Evolutionary conservation across 2,888 invertebrate genomes (phyloP).

Genomic region (Platycnemis pennipes): DNA sequence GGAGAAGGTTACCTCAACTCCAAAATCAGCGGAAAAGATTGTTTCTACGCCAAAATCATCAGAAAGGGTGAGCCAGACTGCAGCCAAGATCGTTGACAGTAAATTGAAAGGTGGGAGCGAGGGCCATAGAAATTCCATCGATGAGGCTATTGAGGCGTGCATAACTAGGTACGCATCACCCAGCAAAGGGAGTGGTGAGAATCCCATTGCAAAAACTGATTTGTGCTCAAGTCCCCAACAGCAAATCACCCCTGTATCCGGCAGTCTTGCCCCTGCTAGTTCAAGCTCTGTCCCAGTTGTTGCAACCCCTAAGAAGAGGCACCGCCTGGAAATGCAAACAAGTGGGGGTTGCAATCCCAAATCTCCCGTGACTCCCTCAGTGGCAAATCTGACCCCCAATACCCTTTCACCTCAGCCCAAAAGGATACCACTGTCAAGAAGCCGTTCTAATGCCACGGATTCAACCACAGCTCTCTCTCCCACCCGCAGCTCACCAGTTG

Average conservation of each 20-base stretch:
- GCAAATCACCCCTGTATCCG: neutral
- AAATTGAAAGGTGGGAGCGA: slow-evolving; percentile 66
- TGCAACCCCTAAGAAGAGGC: slow-evolving; percentile 88
- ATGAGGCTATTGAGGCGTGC: slow-evolving; percentile 82
- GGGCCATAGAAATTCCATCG: slow-evolving; percentile 77
- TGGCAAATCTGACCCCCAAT: neutral
- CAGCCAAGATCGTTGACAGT: slow-evolving; percentile 47
- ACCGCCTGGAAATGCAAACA: slow-evolving; percentile 81
- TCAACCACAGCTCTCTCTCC: slow-evolving; percentile 51
- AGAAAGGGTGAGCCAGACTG: slow-evolving; percentile 65
- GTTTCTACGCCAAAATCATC: slow-evolving; percentile 68
- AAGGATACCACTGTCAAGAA: slow-evolving; percentile 73
- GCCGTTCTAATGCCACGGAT: slow-evolving; percentile 79
- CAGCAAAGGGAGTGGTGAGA: slow-evolving; percentile 17
- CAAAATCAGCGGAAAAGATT: slow-evolving; percentile 72
- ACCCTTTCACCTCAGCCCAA: slow-evolving; percentile 44
- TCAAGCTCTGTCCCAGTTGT: slow-evolving; percentile 72
- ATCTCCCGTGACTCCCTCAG: neutral
- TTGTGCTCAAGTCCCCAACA: neutral
- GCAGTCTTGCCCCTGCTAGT: neutral
- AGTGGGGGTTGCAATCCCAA: slow-evolving; percentile 29
- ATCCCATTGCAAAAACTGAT: slow-evolving; percentile 42
- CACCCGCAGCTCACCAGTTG: slow-evolving; percentile 5
- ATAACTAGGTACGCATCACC: slow-evolving; percentile 79
- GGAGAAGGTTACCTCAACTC: slow-evolving; percentile 71